phyloP scores from a whole-genome alignment of 64 coral and sea anemone species.

The Catalaphyllia jardinei region DNA sequence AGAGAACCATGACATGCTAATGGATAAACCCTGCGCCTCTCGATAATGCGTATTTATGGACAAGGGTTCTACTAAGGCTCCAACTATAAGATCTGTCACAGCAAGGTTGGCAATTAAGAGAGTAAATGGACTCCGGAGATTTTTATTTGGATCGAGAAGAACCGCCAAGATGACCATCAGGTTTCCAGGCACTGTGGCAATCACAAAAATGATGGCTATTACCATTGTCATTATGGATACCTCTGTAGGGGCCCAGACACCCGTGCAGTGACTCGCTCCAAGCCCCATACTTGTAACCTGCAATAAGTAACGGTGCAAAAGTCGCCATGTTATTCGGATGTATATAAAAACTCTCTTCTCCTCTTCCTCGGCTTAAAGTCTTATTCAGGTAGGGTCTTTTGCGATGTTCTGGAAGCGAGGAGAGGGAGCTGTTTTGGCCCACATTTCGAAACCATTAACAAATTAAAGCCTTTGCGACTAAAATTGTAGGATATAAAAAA shows the following conservation, averaged over 20 bases:
- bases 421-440: no score
- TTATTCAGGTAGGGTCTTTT: no score
- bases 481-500: no score
- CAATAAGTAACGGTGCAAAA: neutral
- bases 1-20: conserved; percentile 50
- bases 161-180: conserved; percentile 67
- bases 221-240: conserved; percentile 38
- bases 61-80: conserved; percentile 30
- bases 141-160: conserved; percentile 54
- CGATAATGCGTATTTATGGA: conserved; percentile 57
- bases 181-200: conserved; percentile 63
- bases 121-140: conserved; percentile 61
- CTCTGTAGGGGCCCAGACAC: conserved; percentile 40
- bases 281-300: conserved; percentile 27
- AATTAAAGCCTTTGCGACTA: no score
- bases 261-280: conserved; percentile 43
- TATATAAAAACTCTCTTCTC: no score
- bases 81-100: conserved; percentile 63
- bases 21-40: conserved; percentile 19
- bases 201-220: conserved; percentile 45
- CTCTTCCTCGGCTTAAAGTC: no score
- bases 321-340: neutral
- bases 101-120: conserved; percentile 63
- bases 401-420: no score
- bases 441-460: no score